A percentile compares a stretch with the other conserved stretches of the same genome.
Conservation (phyloP, 2,888 invertebrate genomes). For the Zaprionus lineosus region DNA sequence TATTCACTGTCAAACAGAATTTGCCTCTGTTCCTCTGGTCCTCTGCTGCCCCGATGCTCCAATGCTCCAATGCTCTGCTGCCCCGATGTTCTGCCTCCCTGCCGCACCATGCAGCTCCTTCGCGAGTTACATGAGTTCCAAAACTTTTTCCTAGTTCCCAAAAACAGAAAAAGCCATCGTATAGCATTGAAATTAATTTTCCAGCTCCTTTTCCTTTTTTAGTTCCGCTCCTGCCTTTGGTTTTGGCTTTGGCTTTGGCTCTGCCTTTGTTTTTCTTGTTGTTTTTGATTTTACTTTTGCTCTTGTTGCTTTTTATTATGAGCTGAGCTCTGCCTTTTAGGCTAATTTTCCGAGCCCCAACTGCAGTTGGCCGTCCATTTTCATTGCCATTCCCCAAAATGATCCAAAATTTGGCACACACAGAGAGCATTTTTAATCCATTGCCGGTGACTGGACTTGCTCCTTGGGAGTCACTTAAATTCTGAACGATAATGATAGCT, state of each 20-base stretch:
- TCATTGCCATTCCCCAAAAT: background rate
- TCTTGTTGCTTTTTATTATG: background rate
- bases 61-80: too few species aligned
- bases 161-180: constrained; percentile 1
- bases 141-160: constrained; percentile 31
- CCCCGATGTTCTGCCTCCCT: background rate
- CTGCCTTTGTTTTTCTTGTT: background rate
- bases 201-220: constrained; percentile 31
- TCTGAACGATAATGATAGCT: constrained; percentile 26
- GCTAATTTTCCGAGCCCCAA: constrained; percentile 58
- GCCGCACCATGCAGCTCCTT: background rate
- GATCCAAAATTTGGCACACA: constrained; percentile 10
- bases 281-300: too few species aligned
- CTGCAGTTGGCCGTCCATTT: constrained; percentile 12
- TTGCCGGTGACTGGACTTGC: constrained; percentile 6
- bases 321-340: constrained; percentile 50
- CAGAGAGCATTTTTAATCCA: constrained; percentile 59
- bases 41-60: background rate
- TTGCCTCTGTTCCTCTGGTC: constrained; percentile 43
- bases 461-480: constrained; percentile 37
- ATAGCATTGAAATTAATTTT: constrained; percentile 67
- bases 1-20: constrained; percentile 75
- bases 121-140: constrained; percentile 7
- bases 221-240: background rate
- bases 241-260: too few species aligned